Conservation (phyloP, 2,888 invertebrate species). For the Perithous albicinctus region DNA sequence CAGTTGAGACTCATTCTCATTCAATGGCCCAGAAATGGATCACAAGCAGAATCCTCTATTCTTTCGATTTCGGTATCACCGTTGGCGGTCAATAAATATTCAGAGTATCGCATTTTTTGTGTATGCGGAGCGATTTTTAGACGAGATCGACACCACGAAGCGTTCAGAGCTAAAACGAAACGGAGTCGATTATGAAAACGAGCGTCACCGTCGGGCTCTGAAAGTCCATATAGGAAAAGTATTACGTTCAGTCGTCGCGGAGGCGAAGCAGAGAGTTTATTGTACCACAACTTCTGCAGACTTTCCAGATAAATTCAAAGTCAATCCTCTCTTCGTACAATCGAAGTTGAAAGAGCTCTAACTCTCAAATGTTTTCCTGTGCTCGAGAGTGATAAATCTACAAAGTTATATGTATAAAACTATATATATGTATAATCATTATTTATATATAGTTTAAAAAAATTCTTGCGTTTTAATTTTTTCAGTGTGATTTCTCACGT, state of each 20-base stretch:
- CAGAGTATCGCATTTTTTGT: background rate
- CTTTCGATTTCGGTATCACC: constrained; percentile 11
- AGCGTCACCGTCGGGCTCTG: constrained; percentile 20
- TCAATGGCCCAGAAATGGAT: background rate
- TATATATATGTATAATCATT: too few relatives aligned
- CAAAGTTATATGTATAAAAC: background rate
- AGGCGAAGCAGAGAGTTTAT: background rate
- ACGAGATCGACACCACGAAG: constrained; percentile 15
- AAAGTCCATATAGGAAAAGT: constrained; percentile 50
- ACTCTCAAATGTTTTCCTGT: constrained; percentile 24
- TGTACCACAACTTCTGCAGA: constrained; percentile 36
- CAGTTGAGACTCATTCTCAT: constrained; percentile 51
- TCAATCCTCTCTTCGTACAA: constrained; percentile 57
- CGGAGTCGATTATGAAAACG: constrained; percentile 63
- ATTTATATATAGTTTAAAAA: too few relatives aligned
- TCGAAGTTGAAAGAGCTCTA: constrained; percentile 23
- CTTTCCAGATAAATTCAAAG: constrained; percentile 64
- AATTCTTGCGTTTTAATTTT: too few relatives aligned
- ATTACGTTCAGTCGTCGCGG: constrained; percentile 61
- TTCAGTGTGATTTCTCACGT: too few relatives aligned
- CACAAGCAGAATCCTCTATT: background rate
- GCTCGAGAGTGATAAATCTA: constrained; percentile 56
- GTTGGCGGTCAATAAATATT: constrained; percentile 28
- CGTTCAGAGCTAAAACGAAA: constrained; percentile 46
- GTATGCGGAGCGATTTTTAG: constrained; percentile 6